phyloP scores from a whole-genome alignment of 2,888 invertebrate genomes.

The Cephonodes hylas region DNA sequence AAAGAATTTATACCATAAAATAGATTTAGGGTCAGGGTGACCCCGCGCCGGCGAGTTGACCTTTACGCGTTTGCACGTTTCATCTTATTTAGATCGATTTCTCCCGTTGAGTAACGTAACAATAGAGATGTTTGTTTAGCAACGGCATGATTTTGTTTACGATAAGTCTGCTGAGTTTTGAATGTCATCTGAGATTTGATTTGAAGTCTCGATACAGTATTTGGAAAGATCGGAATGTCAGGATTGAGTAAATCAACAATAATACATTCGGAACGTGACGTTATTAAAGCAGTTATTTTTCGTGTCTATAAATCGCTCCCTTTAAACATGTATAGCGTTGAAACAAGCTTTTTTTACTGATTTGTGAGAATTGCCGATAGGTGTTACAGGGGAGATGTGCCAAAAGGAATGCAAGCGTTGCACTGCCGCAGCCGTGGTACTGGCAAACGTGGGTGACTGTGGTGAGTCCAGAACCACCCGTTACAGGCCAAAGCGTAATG shows the following conservation, averaged over 20 bases:
- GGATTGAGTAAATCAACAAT: not conserved
- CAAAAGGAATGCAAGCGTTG: slow-evolving; percentile 66
- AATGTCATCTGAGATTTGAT: not conserved
- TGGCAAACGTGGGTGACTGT: slow-evolving; percentile 55
- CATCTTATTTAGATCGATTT: slow-evolving; percentile 11
- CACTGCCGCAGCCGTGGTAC: slow-evolving; percentile 61
- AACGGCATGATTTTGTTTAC: not conserved
- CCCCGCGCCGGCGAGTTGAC: slow-evolving; percentile 47
- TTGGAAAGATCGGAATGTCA: too few species aligned
- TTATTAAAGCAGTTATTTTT: too few species aligned
- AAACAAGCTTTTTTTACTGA: not conserved
- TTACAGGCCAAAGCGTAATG: slow-evolving; percentile 18
- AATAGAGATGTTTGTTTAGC: slow-evolving; percentile 22
- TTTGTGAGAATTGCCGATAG: slow-evolving; percentile 45
- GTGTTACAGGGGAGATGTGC: slow-evolving; percentile 60
- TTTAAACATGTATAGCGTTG: not conserved
- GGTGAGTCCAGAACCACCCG: slow-evolving; percentile 56
- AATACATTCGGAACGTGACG: too few species aligned
- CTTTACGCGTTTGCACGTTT: slow-evolving; percentile 34
- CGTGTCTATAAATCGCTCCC: too few species aligned
- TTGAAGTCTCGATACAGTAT: not conserved
- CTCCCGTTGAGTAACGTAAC: slow-evolving; percentile 12
- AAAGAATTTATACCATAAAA: not conserved
- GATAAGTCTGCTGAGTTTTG: not conserved
- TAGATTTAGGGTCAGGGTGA: slow-evolving; percentile 13